phyloP scores from a whole-genome alignment of 2,888 invertebrate species.

The Drosophila neonasuta region DNA sequence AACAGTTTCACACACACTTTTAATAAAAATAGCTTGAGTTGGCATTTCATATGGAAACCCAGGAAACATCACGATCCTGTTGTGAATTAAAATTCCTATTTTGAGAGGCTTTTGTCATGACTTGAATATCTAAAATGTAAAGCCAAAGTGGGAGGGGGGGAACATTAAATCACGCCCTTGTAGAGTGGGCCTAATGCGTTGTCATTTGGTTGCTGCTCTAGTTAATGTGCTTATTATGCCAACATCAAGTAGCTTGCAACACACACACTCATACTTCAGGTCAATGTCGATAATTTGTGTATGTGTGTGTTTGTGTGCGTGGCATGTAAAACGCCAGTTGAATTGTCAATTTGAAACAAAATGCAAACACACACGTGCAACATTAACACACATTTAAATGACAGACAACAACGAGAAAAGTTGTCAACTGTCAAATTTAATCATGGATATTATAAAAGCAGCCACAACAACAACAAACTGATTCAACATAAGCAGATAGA shows the following conservation, averaged over 20 bases:
- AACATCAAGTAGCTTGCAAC: slow-evolving; percentile 45
- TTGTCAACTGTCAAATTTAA: slow-evolving; percentile 76
- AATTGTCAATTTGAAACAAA: slow-evolving; percentile 69
- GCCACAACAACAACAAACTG: slow-evolving; percentile 7
- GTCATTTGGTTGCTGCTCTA: slow-evolving; percentile 56
- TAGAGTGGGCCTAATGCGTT: slow-evolving; percentile 55
- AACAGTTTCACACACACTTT: too few relatives aligned
- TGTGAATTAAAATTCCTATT: neutral
- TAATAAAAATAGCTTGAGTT: neutral
- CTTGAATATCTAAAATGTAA: slow-evolving; percentile 8
- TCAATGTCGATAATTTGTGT: slow-evolving; percentile 41
- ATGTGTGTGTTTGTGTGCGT: slow-evolving; percentile 12
- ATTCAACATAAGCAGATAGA: slow-evolving; percentile 37
- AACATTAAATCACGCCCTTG: slow-evolving; percentile 66
- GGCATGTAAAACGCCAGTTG: slow-evolving; percentile 67
- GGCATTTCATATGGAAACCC: neutral
- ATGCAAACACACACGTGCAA: slow-evolving; percentile 31
- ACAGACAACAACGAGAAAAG: slow-evolving; percentile 64
- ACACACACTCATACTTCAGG: slow-evolving; percentile 17
- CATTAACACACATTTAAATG: slow-evolving; percentile 44
- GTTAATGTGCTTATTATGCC: slow-evolving; percentile 60
- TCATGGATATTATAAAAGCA: slow-evolving; percentile 63
- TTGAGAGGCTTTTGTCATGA: neutral
- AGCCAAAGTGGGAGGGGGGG: slow-evolving; percentile 7
- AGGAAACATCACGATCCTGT: neutral